Evolutionary conservation across 2,113 vertebrate genomes (phyloP).

Genomic region (Cephalopterus ornatus): DNA sequence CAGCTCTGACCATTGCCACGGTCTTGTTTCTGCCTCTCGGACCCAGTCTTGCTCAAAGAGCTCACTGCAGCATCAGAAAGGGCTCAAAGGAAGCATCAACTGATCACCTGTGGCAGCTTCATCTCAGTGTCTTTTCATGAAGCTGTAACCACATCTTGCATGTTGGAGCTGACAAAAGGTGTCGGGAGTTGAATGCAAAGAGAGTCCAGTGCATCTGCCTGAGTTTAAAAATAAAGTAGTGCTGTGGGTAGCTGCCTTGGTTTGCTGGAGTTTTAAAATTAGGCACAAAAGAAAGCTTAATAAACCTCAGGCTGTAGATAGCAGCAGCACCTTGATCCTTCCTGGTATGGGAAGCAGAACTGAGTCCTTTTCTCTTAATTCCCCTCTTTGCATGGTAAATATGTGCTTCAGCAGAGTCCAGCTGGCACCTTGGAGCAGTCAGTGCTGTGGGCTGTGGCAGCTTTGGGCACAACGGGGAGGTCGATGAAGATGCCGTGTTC

Average conservation of each 20-base stretch:
- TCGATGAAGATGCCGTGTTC: rapidly evolving
- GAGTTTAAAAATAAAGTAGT: constrained; percentile 53
- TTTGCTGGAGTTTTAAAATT: constrained; percentile 49
- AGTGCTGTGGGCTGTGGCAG: not conserved
- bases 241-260: not conserved
- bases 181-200: not conserved
- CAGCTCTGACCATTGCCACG: not conserved
- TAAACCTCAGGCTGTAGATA: constrained; percentile 23
- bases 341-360: not conserved
- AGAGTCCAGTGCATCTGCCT: not conserved
- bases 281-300: not conserved
- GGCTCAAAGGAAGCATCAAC: not conserved
- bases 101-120: not conserved
- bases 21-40: not conserved
- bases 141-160: constrained; percentile 14
- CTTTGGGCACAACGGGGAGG: not conserved
- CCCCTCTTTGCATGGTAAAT: not conserved
- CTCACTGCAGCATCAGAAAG: not conserved
- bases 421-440: not conserved
- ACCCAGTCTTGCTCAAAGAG: not conserved
- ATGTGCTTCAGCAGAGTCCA: not conserved
- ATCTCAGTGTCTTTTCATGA: not conserved
- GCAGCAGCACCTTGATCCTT: not conserved
- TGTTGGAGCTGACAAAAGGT: not conserved
- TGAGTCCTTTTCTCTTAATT: not conserved